Evolutionary conservation across 35 echinoderm and acorn worm genomes (phyloP), one percentile per base, ranked within the genome.

Genomic region (Acanthaster planci): DNA sequence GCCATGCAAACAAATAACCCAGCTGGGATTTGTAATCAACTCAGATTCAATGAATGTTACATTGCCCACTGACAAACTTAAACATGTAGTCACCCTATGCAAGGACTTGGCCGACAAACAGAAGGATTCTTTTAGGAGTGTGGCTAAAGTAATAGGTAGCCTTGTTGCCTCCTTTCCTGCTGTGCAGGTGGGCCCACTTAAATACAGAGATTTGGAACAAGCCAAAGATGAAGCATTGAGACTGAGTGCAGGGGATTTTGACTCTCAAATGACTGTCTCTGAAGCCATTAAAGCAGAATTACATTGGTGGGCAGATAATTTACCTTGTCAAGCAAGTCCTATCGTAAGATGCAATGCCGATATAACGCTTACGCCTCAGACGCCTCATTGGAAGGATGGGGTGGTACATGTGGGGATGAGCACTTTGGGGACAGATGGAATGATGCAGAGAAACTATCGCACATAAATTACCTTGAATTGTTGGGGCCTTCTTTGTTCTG

Each of bases 101-200:
- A 27, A 22, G 34, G 67, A 76, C 14, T 36, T 76, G 67, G 26
- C 67, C 9, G 67, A 9, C 9, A 76, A 37, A 80, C 30, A 14
- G n/a, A 51, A 47, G 16, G 39, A 79, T 38, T 38, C 77, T 17
- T 38, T 79, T 39, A 47, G 78, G 19, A 47, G 1, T 51, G 78
- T 80, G 29, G 78, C 78, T 21, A 47, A 51, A 30, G 78, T 80
- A 52, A 80, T 80, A n/a, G 78, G 40, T 52, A 80, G n/a, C 19
- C n/a, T 47, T 5, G 78, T 80, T 5, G 78, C 40, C 7, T 14
- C 38, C 9, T 55, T 55, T 21, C 21, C 52, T 55, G 52, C 52
- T 10, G 21, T 55, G 52, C 52, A 55, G 0, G 52, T 15, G 21
- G 52, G 0, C 52, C 52, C 52, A 55, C 52, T 55, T 55, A 55